These are phyloP conservation scores for Platyscapa corneri DNA, from an alignment of 1,140 invertebrate genomes.

Conservation along the genomic window DNA sequence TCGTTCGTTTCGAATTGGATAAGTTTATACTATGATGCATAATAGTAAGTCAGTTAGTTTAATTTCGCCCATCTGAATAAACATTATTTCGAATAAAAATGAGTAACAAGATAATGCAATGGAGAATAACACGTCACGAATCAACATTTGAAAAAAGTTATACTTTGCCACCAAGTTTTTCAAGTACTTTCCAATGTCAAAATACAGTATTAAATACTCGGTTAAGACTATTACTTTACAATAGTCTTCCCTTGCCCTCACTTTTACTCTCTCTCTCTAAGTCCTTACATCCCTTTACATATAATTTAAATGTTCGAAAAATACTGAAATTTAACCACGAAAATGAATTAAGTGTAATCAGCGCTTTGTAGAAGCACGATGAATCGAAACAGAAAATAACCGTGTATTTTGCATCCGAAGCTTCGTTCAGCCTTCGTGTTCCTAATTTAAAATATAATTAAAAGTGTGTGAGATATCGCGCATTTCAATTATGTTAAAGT, in stretches of 20 bases:
- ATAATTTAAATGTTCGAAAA: neutral
- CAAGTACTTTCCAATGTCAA: neutral
- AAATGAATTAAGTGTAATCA: neutral
- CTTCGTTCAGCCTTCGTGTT: neutral
- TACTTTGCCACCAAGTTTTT: neutral
- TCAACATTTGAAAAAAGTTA: no score
- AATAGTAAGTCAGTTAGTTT: neutral
- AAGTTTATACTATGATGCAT: slow-evolving; percentile 1
- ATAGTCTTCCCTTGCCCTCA: neutral
- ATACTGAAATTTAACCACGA: neutral
- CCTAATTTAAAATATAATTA: neutral
- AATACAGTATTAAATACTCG: neutral
- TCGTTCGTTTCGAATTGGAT: neutral
- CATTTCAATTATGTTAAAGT: neutral
- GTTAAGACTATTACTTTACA: neutral
- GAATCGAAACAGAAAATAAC: neutral
- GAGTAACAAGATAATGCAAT: neutral
- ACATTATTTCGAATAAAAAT: neutral
- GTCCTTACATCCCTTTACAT: neutral
- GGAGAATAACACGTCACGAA: no score
- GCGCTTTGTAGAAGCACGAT: neutral
- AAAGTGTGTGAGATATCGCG: neutral
- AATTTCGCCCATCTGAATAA: neutral
- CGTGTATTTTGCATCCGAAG: neutral
- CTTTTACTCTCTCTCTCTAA: neutral